Conservation (phyloP, 2,797 vertebrate genomes). For the Poecile montanus region DNA sequence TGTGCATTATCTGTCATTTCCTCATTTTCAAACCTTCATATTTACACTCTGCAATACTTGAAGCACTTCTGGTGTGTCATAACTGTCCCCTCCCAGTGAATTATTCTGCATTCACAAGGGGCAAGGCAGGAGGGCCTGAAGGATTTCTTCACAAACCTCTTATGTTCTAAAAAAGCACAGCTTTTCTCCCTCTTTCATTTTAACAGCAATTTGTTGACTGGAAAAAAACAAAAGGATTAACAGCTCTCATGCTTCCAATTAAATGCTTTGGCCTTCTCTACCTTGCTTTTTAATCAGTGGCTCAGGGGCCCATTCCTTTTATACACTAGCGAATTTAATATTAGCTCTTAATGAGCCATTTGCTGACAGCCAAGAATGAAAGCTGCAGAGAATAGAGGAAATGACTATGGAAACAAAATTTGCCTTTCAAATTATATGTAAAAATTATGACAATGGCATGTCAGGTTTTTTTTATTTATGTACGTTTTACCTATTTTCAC, state of each 20-base stretch:
- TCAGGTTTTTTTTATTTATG: not conserved
- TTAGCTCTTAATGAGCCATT: slow-evolving; percentile 68
- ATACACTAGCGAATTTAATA: slow-evolving; percentile 53
- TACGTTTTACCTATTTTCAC: not conserved
- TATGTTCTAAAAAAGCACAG: not conserved
- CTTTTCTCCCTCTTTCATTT: slow-evolving; percentile 21
- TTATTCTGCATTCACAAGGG: not conserved
- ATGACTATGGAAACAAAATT: slow-evolving; percentile 28
- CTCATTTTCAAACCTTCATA: not conserved
- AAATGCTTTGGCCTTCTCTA: slow-evolving; percentile 47
- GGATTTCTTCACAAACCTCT: not conserved
- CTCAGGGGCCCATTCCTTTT: not conserved
- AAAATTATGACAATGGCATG: not conserved
- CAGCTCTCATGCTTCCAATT: slow-evolving; percentile 28
- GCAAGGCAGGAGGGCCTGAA: not conserved
- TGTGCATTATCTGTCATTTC: not conserved
- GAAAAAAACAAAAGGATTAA: slow-evolving; percentile 50
- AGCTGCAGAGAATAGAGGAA: not conserved
- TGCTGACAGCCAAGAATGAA: slow-evolving; percentile 54
- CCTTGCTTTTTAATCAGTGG: slow-evolving; percentile 65
- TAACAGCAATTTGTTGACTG: slow-evolving; percentile 27
- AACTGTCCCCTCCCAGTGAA: not conserved
- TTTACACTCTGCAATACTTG: not conserved
- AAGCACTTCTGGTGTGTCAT: not conserved
- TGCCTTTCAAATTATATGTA: slow-evolving; percentile 6